phyloP scores from a whole-genome alignment of 2,113 vertebrate genomes.

The Penelope pileata region DNA sequence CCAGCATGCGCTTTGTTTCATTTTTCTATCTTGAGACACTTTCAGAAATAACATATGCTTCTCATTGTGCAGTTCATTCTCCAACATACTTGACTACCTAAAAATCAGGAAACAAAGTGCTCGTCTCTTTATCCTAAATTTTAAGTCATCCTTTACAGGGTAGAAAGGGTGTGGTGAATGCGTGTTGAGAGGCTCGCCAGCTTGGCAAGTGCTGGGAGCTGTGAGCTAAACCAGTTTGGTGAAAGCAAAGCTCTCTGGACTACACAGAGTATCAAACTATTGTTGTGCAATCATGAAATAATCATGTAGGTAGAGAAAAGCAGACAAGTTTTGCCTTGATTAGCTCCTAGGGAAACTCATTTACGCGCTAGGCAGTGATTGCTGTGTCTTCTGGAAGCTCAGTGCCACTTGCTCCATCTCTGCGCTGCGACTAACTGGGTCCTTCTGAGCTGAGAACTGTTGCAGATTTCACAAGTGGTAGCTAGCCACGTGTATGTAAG shows the following conservation, averaged over 20 bases:
- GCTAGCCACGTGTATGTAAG: background rate
- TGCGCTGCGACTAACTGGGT: background rate
- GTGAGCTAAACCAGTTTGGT: slow-evolving; percentile 78
- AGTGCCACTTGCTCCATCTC: background rate
- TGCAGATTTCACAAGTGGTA: background rate
- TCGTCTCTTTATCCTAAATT: background rate
- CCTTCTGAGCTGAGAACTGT: background rate
- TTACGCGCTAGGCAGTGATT: slow-evolving; percentile 44
- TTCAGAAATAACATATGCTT: background rate
- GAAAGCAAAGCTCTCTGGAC: slow-evolving; percentile 34
- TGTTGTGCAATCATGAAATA: background rate
- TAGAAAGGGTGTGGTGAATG: background rate
- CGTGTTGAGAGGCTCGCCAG: too few species aligned
- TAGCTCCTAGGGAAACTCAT: slow-evolving; percentile 58
- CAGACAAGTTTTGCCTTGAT: slow-evolving; percentile 37
- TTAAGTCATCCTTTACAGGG: background rate
- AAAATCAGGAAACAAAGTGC: background rate
- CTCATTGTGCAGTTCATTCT: background rate
- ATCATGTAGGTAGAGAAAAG: slow-evolving; percentile 46
- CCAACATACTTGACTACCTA: background rate
- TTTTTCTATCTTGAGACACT: background rate
- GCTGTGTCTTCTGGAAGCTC: background rate
- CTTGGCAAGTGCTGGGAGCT: slow-evolving; percentile 52
- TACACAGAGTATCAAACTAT: background rate
- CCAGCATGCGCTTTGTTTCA: background rate